A percentile compares a stretch with the other conserved stretches of the same genome.
These are phyloP conservation scores for Ahaetulla prasina DNA, from an alignment of 2,113 vertebrate species.

Conservation along the genomic window DNA sequence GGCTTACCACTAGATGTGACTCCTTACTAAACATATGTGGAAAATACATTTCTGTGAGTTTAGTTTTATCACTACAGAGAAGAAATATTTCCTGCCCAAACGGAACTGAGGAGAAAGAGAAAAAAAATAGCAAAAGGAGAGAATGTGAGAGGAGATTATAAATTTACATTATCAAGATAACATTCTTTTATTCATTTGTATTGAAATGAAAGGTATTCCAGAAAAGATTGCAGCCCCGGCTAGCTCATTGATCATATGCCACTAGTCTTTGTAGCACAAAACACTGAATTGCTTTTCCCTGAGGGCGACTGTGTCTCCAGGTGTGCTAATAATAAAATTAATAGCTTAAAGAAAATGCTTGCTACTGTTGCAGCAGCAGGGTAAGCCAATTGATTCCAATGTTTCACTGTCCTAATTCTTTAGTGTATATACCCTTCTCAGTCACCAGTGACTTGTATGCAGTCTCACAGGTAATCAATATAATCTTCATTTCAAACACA, in stretches of 20 bases:
- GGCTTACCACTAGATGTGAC: neutral
- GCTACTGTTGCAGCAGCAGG: constrained; percentile 67
- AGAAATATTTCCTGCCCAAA: neutral
- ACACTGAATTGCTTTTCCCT: constrained; percentile 77
- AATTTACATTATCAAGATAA: constrained; percentile 15
- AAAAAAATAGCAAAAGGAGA: neutral
- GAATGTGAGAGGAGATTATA: neutral
- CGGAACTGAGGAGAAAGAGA: neutral
- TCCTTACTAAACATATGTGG: neutral
- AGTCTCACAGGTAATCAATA: constrained; percentile 72
- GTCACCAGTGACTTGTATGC: constrained; percentile 62
- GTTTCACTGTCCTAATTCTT: constrained; percentile 80
- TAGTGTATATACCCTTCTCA: constrained; percentile 62
- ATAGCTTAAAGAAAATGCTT: constrained; percentile 82
- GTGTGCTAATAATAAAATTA: constrained; percentile 86
- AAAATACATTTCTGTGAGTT: neutral
- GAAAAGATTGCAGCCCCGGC: constrained; percentile 46
- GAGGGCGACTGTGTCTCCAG: constrained; percentile 75
- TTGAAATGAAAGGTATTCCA: constrained; percentile 33
- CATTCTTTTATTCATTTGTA: constrained; percentile 29
- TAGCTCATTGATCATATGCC: constrained; percentile 70
- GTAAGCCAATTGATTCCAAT: constrained; percentile 72
- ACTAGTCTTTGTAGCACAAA: constrained; percentile 65
- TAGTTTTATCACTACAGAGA: neutral
- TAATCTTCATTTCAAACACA: constrained; percentile 76